Conservation (phyloP, 2,797 vertebrate genomes). For the Coilia nasus region DNA sequence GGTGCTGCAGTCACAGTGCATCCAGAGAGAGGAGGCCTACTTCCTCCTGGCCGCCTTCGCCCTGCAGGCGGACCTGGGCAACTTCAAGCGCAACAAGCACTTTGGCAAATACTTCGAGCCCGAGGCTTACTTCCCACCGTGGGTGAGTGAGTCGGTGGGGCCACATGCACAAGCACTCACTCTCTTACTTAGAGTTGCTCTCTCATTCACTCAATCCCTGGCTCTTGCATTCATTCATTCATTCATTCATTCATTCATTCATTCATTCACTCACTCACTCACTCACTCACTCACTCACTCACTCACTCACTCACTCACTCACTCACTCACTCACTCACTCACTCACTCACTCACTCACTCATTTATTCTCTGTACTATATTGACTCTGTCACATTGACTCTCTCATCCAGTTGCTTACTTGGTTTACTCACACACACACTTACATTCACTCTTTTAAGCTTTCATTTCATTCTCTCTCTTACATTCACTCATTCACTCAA, state of each 20-base stretch:
- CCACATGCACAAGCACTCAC: no score
- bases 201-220: no score
- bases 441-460: background rate
- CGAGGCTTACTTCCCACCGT: constrained; percentile 93
- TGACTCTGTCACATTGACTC: no score
- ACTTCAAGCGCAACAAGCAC: constrained; percentile 97
- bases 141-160: constrained; percentile 78
- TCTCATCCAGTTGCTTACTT: no score
- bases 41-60: constrained; percentile 97
- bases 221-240: no score
- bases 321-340: background rate
- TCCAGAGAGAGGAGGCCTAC: constrained; percentile 92
- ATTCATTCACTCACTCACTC: background rate
- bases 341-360: background rate
- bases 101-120: constrained; percentile 97
- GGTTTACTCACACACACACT: background rate
- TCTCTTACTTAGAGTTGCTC: no score
- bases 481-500: no score
- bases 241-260: background rate
- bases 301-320: no score
- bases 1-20: constrained; percentile 91
- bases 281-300: no score
- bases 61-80: constrained; percentile 94
- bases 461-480: no score
- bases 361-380: no score